Conservation (phyloP, 2,797 vertebrate species). For the Chanos chanos region DNA sequence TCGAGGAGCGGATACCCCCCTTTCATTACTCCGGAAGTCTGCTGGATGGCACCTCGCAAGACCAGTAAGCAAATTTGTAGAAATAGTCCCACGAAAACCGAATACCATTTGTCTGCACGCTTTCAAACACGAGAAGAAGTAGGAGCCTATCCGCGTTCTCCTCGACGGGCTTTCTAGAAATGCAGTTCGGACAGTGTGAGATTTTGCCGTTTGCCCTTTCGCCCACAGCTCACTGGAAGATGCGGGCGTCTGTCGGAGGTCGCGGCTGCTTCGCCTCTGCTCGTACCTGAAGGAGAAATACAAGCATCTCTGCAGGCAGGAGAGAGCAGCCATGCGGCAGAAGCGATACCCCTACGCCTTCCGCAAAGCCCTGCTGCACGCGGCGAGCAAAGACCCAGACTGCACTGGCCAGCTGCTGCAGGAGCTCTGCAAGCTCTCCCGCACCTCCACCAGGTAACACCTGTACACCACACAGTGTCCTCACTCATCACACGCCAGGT, state of each 20-base stretch:
- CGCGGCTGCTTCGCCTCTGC: conserved; percentile 91
- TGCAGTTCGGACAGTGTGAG: too few relatives aligned
- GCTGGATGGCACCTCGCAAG: conserved; percentile 73
- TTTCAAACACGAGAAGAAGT: too few relatives aligned
- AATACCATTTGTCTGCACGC: neutral
- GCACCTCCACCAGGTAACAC: conserved; percentile 72
- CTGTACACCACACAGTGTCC: neutral
- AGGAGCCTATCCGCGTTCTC: neutral
- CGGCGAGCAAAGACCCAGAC: conserved; percentile 87
- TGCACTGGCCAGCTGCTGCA: conserved; percentile 84
- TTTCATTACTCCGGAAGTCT: conserved; percentile 84
- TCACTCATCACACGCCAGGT: neutral
- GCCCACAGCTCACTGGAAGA: conserved; percentile 74
- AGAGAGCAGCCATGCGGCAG: conserved; percentile 89
- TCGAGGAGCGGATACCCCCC: conserved; percentile 78
- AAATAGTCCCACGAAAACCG: neutral
- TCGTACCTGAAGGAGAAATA: conserved; percentile 98
- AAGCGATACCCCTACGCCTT: conserved; percentile 91
- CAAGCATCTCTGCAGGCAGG: conserved; percentile 96
- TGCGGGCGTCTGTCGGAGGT: conserved; percentile 76
- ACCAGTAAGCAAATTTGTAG: conserved; percentile 62
- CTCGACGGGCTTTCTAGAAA: too few relatives aligned
- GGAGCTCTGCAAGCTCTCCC: conserved; percentile 76
- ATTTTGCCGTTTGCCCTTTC: neutral
- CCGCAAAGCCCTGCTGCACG: conserved; percentile 92